These are phyloP conservation scores for Manis javanica DNA, from an alignment of 2,797 vertebrate species.

Conservation along the genomic window DNA sequence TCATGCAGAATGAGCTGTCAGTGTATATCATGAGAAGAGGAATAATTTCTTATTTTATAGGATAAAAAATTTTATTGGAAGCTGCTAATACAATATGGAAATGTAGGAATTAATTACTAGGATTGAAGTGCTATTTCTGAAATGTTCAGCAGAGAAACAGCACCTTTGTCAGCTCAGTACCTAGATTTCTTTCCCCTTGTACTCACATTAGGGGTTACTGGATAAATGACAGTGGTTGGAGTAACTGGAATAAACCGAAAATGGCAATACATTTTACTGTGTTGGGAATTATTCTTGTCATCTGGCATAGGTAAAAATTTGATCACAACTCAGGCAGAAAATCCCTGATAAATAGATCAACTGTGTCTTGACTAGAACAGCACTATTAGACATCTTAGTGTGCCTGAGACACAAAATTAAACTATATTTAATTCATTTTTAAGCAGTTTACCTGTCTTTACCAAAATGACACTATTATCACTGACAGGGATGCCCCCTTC, in stretches of 20 bases:
- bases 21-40: neutral
- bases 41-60: neutral
- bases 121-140: neutral
- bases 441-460: neutral
- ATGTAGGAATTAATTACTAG: neutral
- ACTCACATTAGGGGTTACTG: neutral
- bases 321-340: neutral
- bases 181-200: neutral
- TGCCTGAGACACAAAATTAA: neutral
- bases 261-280: neutral
- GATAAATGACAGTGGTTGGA: neutral
- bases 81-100: neutral
- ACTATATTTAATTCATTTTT: neutral
- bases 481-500: neutral
- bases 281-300: neutral
- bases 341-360: neutral
- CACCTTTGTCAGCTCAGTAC: neutral
- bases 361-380: neutral
- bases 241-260: neutral
- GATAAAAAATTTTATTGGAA: neutral
- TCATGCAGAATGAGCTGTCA: neutral
- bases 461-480: neutral
- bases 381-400: neutral
- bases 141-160: neutral
- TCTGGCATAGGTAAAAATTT: neutral